Evolutionary conservation across 2,888 invertebrate genomes (phyloP).

Genomic region (Entomobrya proxima): DNA sequence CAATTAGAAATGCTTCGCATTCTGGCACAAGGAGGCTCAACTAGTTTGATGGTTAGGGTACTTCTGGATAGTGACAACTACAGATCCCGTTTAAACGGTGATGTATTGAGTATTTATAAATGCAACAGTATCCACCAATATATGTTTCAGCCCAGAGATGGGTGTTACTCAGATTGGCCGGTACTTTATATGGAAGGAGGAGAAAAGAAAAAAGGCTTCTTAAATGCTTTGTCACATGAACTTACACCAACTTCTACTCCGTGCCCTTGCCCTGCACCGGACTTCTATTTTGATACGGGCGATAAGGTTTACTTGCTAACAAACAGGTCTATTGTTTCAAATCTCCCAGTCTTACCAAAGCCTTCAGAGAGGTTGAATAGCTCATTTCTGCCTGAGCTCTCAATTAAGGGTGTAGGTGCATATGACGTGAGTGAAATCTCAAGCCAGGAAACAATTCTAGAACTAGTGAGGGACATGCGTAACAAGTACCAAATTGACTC

Average conservation of each 20-base stretch:
- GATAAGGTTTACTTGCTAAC: neutral
- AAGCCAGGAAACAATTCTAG: slow-evolving; percentile 15
- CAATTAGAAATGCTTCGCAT: slow-evolving; percentile 12
- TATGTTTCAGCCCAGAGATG: neutral
- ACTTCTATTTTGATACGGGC: slow-evolving; percentile 17
- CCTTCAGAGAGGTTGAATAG: neutral
- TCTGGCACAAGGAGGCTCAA: slow-evolving; percentile 34
- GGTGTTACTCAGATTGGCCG: neutral
- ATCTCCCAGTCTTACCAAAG: slow-evolving; percentile 6
- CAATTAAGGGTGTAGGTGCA: slow-evolving; percentile 21
- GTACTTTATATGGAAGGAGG: neutral
- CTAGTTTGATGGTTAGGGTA: neutral
- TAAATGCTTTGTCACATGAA: neutral
- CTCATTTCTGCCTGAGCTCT: neutral
- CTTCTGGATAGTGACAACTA: neutral
- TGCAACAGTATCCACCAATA: slow-evolving; percentile 22
- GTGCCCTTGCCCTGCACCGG: neutral
- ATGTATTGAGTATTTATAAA: slow-evolving; percentile 23
- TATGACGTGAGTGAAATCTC: neutral
- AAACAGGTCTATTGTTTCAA: too few relatives aligned
- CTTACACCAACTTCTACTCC: neutral
- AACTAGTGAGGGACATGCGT: neutral
- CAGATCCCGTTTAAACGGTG: neutral
- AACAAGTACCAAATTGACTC: slow-evolving; percentile 12
- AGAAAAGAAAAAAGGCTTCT: neutral